A percentile compares a stretch with the other conserved stretches of the same genome.
Conservation (phyloP, 1,140 invertebrate genomes). For the Kradibia gibbosae region DNA sequence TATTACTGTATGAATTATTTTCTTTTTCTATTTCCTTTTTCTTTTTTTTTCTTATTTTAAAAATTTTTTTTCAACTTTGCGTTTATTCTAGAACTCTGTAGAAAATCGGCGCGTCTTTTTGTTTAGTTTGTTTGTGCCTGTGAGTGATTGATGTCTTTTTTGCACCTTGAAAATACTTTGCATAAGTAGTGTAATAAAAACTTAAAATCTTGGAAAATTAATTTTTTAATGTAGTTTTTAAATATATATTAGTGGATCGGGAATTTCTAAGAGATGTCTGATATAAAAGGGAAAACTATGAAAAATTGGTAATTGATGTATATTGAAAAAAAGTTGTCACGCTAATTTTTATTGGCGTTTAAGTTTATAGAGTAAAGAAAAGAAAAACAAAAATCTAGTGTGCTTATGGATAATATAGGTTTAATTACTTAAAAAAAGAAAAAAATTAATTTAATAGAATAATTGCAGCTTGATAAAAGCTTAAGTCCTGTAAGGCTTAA, state of each 20-base stretch:
- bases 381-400: slow-evolving; percentile 43
- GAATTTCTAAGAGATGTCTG: slow-evolving; percentile 13
- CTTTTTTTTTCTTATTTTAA: slow-evolving; percentile 30
- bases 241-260: background rate
- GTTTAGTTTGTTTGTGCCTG: slow-evolving; percentile 46
- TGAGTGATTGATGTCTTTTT: slow-evolving; percentile 37
- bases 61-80: slow-evolving; percentile 6
- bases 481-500: slow-evolving; percentile 28
- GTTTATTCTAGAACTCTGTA: slow-evolving; percentile 46
- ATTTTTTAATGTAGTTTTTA: slow-evolving; percentile 40
- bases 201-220: slow-evolving; percentile 52
- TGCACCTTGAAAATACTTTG: slow-evolving; percentile 37
- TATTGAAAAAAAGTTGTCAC: slow-evolving; percentile 23
- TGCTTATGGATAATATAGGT: slow-evolving; percentile 24
- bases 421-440: slow-evolving; percentile 22
- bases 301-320: background rate
- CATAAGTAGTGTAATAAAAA: slow-evolving; percentile 38
- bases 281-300: slow-evolving; percentile 17
- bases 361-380: slow-evolving; percentile 27
- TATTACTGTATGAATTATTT: slow-evolving; percentile 49
- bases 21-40: slow-evolving; percentile 40
- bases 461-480: background rate
- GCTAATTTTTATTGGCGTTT: slow-evolving; percentile 28
- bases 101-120: slow-evolving; percentile 40
- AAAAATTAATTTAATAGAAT: slow-evolving; percentile 21